These are phyloP conservation scores for Drosophila anomelani DNA, from an alignment of 2,888 invertebrate genomes.

Conservation along the genomic window DNA sequence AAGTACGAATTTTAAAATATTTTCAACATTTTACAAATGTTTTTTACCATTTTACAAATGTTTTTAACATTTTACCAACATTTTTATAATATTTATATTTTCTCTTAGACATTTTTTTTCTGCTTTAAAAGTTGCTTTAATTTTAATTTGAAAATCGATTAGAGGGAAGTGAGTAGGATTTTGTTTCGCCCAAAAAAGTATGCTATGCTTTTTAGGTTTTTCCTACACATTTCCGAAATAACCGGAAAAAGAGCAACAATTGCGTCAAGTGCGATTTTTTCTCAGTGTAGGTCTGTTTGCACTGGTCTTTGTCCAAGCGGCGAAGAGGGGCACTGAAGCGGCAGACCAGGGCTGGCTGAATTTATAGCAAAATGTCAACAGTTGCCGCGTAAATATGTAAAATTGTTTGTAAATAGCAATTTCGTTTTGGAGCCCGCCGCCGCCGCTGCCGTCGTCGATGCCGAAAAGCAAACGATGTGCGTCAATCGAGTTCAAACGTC, in stretches of 20 bases:
- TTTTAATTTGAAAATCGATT: not conserved
- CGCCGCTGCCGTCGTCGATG: not conserved
- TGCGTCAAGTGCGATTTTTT: not conserved
- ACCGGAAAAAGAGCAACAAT: not conserved
- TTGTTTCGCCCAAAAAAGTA: not conserved
- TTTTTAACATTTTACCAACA: too few relatives aligned
- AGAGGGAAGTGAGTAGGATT: not conserved
- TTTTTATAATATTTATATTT: not conserved
- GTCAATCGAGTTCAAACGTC: constrained; percentile 39
- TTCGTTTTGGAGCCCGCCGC: constrained; percentile 36
- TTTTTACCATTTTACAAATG: too few relatives aligned
- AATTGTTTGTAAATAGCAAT: constrained; percentile 79
- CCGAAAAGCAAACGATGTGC: constrained; percentile 36
- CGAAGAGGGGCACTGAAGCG: constrained; percentile 2
- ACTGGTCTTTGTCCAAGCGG: constrained; percentile 21
- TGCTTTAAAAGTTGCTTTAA: not conserved
- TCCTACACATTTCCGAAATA: not conserved
- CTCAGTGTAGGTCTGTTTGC: constrained; percentile 20
- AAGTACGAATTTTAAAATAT: too few relatives aligned
- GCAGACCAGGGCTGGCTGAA: constrained; percentile 35
- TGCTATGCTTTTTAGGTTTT: not conserved
- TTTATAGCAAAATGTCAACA: constrained; percentile 77
- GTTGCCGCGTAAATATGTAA: constrained; percentile 75
- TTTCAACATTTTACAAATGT: too few relatives aligned
- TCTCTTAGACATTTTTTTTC: not conserved